Conservation (phyloP, 2,113 vertebrate genomes). For the Hippocampus zosterae region DNA sequence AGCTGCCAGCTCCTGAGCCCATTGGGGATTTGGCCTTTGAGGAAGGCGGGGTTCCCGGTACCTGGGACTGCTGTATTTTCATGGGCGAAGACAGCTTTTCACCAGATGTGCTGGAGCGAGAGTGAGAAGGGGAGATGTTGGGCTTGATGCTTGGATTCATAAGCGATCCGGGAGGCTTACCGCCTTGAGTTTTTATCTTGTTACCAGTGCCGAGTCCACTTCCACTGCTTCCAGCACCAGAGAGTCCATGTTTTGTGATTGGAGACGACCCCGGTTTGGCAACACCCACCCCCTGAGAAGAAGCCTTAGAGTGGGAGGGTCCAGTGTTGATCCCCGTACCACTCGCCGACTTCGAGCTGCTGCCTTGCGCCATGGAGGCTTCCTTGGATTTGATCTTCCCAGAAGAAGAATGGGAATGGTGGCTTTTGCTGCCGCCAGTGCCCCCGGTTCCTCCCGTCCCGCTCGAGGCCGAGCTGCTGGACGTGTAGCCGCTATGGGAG, state of each 20-base stretch:
- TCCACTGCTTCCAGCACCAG: slow-evolving; percentile 73
- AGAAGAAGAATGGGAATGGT: slow-evolving; percentile 90
- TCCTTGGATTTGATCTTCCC: slow-evolving; percentile 95
- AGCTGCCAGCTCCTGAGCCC: slow-evolving; percentile 84
- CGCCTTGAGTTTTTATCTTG: slow-evolving; percentile 92
- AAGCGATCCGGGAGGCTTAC: slow-evolving; percentile 87
- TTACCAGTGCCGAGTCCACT: slow-evolving; percentile 68
- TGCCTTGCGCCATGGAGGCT: slow-evolving; percentile 80
- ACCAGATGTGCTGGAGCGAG: slow-evolving; percentile 81
- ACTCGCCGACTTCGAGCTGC: slow-evolving; percentile 81
- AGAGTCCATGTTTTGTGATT: slow-evolving; percentile 87
- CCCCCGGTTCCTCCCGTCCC: slow-evolving; percentile 59
- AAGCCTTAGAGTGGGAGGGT: slow-evolving; percentile 81
- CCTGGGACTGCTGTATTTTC: slow-evolving; percentile 83
- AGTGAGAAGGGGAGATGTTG: slow-evolving; percentile 97
- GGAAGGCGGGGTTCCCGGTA: slow-evolving; percentile 91
- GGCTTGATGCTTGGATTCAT: slow-evolving; percentile 96
- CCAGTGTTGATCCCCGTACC: slow-evolving; percentile 73
- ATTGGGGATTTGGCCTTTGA: slow-evolving; percentile 97
- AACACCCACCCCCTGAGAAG: slow-evolving; percentile 81
- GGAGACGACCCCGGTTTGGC: slow-evolving; percentile 92
- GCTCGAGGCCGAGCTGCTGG: slow-evolving; percentile 81
- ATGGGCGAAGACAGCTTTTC: slow-evolving; percentile 94
- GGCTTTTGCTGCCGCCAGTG: slow-evolving; percentile 84
- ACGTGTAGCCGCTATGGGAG: slow-evolving; percentile 89